Evolutionary conservation across 2,888 invertebrate species (phyloP), one percentile per base, ranked within the genome.

Genomic region (Drosophila picticornis): DNA sequence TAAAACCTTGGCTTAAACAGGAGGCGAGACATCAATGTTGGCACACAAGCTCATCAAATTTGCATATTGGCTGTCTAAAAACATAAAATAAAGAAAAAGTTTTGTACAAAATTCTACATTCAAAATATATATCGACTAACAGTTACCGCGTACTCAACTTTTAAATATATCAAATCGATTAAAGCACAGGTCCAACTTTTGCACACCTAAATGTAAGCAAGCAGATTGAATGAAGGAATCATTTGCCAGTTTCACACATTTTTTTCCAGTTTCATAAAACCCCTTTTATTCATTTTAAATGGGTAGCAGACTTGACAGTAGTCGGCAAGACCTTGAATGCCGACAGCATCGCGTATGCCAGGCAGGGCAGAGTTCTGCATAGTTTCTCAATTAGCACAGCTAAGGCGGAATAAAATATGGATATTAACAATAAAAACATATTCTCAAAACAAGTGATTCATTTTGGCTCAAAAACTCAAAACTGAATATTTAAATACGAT

Each of bases 41-140:
- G 78, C 90, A 43, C 22, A 43, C 22, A 25, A 89, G 90, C 89
- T 90, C 90, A 89, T 86, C 77, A 90, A 90, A 86, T 86, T 89
- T 86, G 90, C 90, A 86, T 86, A 79, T 84, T 75, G 72, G 81
- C 86, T 79, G 73, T 84, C 81, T 81, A 81, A 75, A 81, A 72
- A 48, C 43, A 59, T n/a, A 64, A 43, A 38, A n/a, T 11, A 36
- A 43, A 25, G n/a, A 62, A 56, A 13, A 13, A 16, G 22, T 46
- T 25, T 25, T 16, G 16, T 46, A 2, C 9, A 22, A 46, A 16
- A 25, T 9, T 4, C 9, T 9, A 9, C 16, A 4, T 16, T 25
- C 22, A 4, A 46, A 25, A 25, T 4, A 4, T 5, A 5, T 4
- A 46, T 16, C 7, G 16, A 46, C 7, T 46, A 46, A 16, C 4